Evolutionary conservation across 2,113 vertebrate species (phyloP), one percentile per base, ranked within the genome.

Genomic region (Apistogramma diplotaenia): DNA sequence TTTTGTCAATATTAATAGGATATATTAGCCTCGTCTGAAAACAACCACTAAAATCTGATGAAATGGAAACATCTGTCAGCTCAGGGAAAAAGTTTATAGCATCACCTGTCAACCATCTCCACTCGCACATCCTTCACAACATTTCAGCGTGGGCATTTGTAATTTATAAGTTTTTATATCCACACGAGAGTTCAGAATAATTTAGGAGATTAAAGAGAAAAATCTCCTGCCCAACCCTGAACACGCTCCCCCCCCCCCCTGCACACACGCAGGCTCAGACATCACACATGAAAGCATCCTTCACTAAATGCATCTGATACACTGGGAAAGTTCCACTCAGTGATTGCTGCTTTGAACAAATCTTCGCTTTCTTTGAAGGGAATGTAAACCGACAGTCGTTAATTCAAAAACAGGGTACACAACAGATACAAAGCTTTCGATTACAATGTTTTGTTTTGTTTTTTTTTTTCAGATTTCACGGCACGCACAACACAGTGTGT

Each of bases 121-220:
- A 3, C 78, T 76, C 67, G 12, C 55, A 82, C 61, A 46, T 40
- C 76, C 62, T 74, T 89, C 83, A 59, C 33, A 76, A 78, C 15
- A 46, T 76, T 58, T 79, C 59, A 73, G 76, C 10, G 18, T 53
- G 62, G 65, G 74, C 46, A 33, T 82, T 62, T 84, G 46, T 51
- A 61, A 82, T 88, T 60, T 76, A 72, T 62, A 83, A 18, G 53
- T 88, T 76, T 85, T 79, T 71, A 85, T 62, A 86, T 86, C 85
- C 85, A 71, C 61, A 83, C 88, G 29, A 74, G 83, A 90, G 79
- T 86, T 86, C 70, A 78, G 74, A 75, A 62, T 87, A 86, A 92
- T 92, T 91, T 89, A 84, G 43, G 70, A 89, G 90, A 92, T 92
- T 91, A 91, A 91, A 90, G 88, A 25, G 21, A 78, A 79, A 81